Evolutionary conservation across 2,797 vertebrate genomes (phyloP).

Genomic region (Echeneis naucrates): DNA sequence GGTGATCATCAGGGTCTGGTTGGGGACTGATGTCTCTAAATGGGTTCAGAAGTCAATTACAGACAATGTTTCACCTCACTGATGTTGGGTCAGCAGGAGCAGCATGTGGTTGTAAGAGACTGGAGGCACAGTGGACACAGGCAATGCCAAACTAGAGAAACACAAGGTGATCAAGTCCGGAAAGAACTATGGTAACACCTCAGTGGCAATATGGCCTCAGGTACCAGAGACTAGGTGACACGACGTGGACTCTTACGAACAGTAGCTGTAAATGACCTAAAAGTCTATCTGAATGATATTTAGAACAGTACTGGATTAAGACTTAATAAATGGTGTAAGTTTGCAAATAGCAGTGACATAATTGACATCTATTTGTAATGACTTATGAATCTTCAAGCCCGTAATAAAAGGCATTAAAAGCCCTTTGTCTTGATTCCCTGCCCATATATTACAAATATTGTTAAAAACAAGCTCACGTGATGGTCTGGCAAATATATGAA

Average conservation of each 20-base stretch:
- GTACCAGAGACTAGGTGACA: slow-evolving; percentile 11
- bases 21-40: slow-evolving; percentile 38
- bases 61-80: slow-evolving; percentile 32
- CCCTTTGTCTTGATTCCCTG: slow-evolving; percentile 39
- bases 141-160: slow-evolving; percentile 45
- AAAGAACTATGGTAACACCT: slow-evolving; percentile 2
- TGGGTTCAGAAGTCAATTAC: slow-evolving; percentile 44
- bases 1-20: slow-evolving; percentile 19
- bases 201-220: slow-evolving; percentile 20
- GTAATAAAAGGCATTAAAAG: slow-evolving; percentile 51
- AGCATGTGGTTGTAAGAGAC: slow-evolving; percentile 58
- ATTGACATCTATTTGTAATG: slow-evolving; percentile 27
- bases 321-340: background rate
- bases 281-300: slow-evolving; percentile 15
- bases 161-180: slow-evolving; percentile 30
- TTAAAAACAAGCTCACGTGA: slow-evolving; percentile 52
- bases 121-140: slow-evolving; percentile 72
- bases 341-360: slow-evolving; percentile 12
- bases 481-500: slow-evolving; percentile 60
- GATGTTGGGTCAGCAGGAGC: slow-evolving; percentile 52
- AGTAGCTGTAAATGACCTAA: slow-evolving; percentile 17
- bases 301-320: slow-evolving; percentile 21
- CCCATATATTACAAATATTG: slow-evolving; percentile 27
- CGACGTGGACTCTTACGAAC: slow-evolving; percentile 28
- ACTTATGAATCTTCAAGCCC: slow-evolving; percentile 44